phyloP scores from a whole-genome alignment of 2,888 invertebrate species.

The Rhagophthalmus giganteus region DNA sequence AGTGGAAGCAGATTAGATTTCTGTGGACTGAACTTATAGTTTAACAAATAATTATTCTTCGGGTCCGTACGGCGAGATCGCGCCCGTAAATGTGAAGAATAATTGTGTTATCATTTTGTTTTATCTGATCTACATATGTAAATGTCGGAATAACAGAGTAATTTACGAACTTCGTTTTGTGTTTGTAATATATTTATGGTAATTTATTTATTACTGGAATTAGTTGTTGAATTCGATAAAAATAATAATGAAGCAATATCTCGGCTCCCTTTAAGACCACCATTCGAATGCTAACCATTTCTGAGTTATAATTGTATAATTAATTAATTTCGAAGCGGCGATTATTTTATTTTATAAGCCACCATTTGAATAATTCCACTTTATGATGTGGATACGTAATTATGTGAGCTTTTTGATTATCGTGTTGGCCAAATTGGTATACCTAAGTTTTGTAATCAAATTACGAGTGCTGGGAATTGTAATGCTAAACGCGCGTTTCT shows the following conservation, averaged over 20 bases:
- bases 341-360: conserved; percentile 6
- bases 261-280: conserved; percentile 3
- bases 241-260: conserved; percentile 7
- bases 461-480: neutral
- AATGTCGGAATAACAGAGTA: conserved; percentile 16
- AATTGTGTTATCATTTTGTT: conserved; percentile 19
- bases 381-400: neutral
- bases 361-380: conserved; percentile 5
- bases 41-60: conserved; percentile 6
- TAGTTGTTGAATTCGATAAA: conserved; percentile 4
- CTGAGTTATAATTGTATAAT: conserved; percentile 8
- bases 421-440: neutral
- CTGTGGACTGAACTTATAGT: conserved; percentile 2
- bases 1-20: conserved; percentile 12
- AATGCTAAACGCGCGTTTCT: neutral
- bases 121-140: conserved; percentile 23
- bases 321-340: conserved; percentile 3
- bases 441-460: neutral
- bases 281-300: conserved; percentile 5
- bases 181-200: conserved; percentile 12
- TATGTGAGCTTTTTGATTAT: neutral
- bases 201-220: conserved; percentile 13
- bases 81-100: conserved; percentile 3
- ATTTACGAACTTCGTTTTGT: conserved; percentile 15
- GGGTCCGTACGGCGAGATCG: neutral